Evolutionary conservation across 2,797 vertebrate genomes (phyloP).

Genomic region (Sebastes matsubarae): DNA sequence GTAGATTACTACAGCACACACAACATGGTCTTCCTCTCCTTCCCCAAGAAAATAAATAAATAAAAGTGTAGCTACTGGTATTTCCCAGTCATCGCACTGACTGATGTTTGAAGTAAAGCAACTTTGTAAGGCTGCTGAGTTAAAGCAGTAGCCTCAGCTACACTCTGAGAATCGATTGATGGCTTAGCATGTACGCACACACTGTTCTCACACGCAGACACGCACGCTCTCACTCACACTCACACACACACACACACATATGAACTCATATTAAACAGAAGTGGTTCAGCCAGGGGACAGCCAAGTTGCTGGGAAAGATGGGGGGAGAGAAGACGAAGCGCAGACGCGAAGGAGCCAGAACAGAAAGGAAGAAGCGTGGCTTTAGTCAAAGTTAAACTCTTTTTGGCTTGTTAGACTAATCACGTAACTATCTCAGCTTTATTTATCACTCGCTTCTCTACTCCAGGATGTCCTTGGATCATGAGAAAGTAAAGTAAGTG

Average conservation of each 20-base stretch:
- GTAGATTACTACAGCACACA: background rate
- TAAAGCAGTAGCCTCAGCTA: slow-evolving; percentile 49
- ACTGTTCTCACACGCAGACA: background rate
- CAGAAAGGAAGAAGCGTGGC: slow-evolving; percentile 38
- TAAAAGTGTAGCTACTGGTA: slow-evolving; percentile 13
- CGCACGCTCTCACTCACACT: background rate
- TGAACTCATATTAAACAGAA: slow-evolving; percentile 56
- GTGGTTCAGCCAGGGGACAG: slow-evolving; percentile 74
- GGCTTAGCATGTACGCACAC: slow-evolving; percentile 54
- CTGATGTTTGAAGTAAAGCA: slow-evolving; percentile 53
- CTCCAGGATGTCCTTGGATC: slow-evolving; percentile 54
- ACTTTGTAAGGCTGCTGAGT: slow-evolving; percentile 48
- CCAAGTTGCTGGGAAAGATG: slow-evolving; percentile 54
- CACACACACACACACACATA: background rate
- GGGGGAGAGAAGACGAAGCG: slow-evolving; percentile 35
- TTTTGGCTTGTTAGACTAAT: slow-evolving; percentile 54
- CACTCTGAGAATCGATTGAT: slow-evolving; percentile 63
- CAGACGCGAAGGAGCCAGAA: slow-evolving; percentile 38
- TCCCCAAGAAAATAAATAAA: slow-evolving; percentile 16
- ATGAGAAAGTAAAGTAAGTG: slow-evolving; percentile 10
- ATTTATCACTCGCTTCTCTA: slow-evolving; percentile 41
- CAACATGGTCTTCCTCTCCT: background rate
- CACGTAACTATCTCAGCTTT: slow-evolving; percentile 48
- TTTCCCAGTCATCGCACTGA: slow-evolving; percentile 37
- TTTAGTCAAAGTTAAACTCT: slow-evolving; percentile 65